A percentile compares a stretch with the other conserved stretches of the same genome.
Conservation (phyloP, 2,797 vertebrate species). For the Pseudocheirus occidentalis region DNA sequence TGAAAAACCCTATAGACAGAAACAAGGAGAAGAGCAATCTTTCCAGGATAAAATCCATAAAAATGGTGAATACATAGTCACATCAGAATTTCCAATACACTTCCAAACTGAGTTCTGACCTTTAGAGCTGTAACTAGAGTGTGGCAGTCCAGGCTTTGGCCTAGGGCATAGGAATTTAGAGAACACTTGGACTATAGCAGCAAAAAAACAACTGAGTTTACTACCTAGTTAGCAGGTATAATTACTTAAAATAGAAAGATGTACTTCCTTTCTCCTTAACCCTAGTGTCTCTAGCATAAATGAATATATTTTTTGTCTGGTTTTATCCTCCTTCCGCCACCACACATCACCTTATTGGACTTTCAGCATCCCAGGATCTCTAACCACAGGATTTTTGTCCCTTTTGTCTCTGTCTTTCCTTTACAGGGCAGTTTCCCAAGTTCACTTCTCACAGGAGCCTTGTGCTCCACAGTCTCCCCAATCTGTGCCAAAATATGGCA, state of each 20-base stretch:
- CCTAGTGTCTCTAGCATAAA: background rate
- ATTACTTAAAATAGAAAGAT: background rate
- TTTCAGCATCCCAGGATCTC: background rate
- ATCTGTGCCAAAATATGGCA: background rate
- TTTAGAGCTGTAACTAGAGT: background rate
- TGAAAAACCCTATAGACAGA: background rate
- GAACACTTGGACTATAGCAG: background rate
- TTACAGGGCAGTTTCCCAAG: background rate
- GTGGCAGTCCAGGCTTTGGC: background rate
- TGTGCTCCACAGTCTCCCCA: background rate
- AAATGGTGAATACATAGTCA: background rate
- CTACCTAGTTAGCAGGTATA: background rate
- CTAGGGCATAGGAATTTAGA: background rate
- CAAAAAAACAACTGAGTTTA: background rate
- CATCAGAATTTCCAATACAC: background rate
- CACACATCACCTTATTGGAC: background rate
- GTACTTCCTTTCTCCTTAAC: background rate
- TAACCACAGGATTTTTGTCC: background rate
- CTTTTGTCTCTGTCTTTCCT: background rate
- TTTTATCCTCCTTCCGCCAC: background rate
- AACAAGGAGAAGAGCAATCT: background rate
- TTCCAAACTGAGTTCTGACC: background rate
- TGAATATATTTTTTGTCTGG: background rate
- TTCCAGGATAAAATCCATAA: background rate
- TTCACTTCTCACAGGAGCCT: background rate